Conservation (phyloP, 92 coral and sea anemone genomes). For the Phymanthus crucifer region DNA sequence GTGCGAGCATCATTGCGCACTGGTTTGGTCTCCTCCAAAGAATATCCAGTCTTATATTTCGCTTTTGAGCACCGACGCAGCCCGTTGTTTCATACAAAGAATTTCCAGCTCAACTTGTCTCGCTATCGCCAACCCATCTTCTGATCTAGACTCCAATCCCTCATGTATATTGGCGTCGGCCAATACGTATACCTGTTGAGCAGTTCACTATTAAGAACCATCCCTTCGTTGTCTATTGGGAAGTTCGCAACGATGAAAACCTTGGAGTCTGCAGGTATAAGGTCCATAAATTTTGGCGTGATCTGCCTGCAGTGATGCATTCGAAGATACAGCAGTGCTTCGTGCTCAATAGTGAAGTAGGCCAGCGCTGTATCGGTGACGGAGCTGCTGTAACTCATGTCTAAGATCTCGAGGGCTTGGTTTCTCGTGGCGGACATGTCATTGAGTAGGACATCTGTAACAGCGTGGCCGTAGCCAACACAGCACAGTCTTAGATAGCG, state of each 20-base stretch:
- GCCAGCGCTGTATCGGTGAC: conserved; percentile 66
- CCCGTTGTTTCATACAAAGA: too few species aligned
- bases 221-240: conserved; percentile 41
- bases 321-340: conserved; percentile 58
- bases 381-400: conserved; percentile 79
- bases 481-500: conserved; percentile 78
- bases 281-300: conserved; percentile 61
- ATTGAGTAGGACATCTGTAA: conserved; percentile 74
- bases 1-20: too few species aligned
- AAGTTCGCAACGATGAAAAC: conserved; percentile 86
- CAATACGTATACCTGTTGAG: conserved; percentile 32
- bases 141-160: conserved; percentile 62
- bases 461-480: conserved; percentile 93
- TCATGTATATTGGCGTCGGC: conserved; percentile 59
- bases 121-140: conserved; percentile 48
- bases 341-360: conserved; percentile 39
- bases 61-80: too few species aligned
- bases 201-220: conserved; percentile 10
- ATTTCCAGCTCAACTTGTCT: too few species aligned
- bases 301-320: conserved; percentile 77
- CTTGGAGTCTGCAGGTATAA: conserved; percentile 55
- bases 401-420: conserved; percentile 63
- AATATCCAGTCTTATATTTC: too few species aligned
- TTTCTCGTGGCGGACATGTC: conserved; percentile 52
- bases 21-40: too few species aligned